Base-by-base conservation (phyloP, 2,888 invertebrate genomes). In the Imbricaverruca yamaguchii region DNA sequence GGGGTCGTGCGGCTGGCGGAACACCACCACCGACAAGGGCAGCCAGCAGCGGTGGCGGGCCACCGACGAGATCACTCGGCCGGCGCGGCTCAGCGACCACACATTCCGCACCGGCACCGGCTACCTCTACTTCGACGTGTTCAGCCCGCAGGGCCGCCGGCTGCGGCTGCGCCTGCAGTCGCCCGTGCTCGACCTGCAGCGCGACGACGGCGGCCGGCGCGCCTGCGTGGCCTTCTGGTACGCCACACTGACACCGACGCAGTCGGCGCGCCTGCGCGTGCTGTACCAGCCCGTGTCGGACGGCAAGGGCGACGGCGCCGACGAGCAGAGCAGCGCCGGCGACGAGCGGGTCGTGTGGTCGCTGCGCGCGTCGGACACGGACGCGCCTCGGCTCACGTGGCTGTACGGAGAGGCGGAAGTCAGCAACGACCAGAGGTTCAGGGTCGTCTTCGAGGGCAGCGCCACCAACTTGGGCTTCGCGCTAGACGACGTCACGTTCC, bases 401-500 rank as follows among this genome's bases (percentile, higher is more conserved):
- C 87, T 88, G 83, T 88, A 89, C 81, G 90, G 89, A 1, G 90
- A 90, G 86, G 89, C 89, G 2, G 86, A 89, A 0, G 86, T 90
- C 9, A 88, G 89, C 69, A 86, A 88, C 13, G 87, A 87, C 80
- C 86, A 88, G 77, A 87, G 89, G 69, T 89, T 88, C 84, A 87
- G 88, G 83, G 85, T 90, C 9, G 87, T 89, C 81, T 86, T 90
- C 53, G 89, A 90, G 85, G 90, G 90, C 55, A 89, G 88, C 83
- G 90, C 90, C 2, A 90, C 89, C 82, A 90, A 90, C 83, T 90
- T 90, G 53, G 90, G 90, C 21, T 90, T 90, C 85, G 90, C 90
- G 8, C 87, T 90, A 2, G 90, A 90, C 83, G 90, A 90, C 83
- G 87, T 90, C 65, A 88, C 8, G 18, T 53, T 74, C 55, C 11